Evolutionary conservation across 2,888 invertebrate genomes (phyloP).

Genomic region (Sinotaia quadrata): DNA sequence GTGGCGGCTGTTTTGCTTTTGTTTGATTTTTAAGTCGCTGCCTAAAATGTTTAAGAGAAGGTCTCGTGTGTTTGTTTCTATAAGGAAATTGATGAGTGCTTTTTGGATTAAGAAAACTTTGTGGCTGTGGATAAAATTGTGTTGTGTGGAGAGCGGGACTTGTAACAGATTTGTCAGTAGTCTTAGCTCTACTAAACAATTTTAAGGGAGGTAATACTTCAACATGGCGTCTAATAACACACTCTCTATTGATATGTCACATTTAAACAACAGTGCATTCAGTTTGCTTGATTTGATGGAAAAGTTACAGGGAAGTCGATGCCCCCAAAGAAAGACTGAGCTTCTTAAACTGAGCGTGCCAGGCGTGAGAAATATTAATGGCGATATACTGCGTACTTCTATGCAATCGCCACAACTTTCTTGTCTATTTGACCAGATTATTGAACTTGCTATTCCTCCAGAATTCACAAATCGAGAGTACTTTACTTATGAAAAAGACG

Average conservation of each 20-base stretch:
- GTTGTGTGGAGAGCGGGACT: too few species aligned
- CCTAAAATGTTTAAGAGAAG: too few species aligned
- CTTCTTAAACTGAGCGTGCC: neutral
- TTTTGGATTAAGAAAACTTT: too few species aligned
- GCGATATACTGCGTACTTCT: neutral
- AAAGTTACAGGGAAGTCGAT: neutral
- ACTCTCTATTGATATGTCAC: neutral
- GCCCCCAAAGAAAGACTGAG: neutral
- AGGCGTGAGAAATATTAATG: neutral
- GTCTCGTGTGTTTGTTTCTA: too few species aligned
- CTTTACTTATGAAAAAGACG: slow-evolving; percentile 41
- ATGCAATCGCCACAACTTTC: slow-evolving; percentile 28
- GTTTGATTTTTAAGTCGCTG: too few species aligned
- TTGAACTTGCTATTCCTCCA: slow-evolving; percentile 30
- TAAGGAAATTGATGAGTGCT: too few species aligned
- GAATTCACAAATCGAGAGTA: slow-evolving; percentile 40
- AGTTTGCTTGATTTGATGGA: slow-evolving; percentile 6
- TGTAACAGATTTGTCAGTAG: too few species aligned
- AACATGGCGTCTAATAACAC: neutral
- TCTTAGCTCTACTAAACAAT: too few species aligned
- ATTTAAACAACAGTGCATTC: neutral
- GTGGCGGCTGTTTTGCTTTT: too few species aligned
- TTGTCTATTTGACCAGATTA: slow-evolving; percentile 19
- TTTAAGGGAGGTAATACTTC: too few species aligned
- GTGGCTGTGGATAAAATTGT: too few species aligned